Percentiles rank a stretch among this genome's conserved stretches.
Evolutionary conservation across 2,113 vertebrate species (phyloP).

Genomic region (Neopipo cinnamomea): DNA sequence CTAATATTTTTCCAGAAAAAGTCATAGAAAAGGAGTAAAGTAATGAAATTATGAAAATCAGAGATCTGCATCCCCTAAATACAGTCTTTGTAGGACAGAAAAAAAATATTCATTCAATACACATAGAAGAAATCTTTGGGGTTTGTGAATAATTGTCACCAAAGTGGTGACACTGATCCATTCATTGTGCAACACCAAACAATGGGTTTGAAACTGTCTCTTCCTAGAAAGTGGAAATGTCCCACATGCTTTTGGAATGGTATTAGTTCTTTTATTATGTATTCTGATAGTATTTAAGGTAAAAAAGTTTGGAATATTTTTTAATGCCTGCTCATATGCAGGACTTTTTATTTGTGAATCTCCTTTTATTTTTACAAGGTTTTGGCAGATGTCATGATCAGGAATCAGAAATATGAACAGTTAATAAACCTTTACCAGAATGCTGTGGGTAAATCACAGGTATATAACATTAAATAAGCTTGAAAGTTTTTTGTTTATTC

Average conservation of each 20-base stretch:
- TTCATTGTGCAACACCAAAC: neutral
- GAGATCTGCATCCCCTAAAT: neutral
- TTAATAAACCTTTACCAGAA: conserved; percentile 59
- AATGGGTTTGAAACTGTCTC: neutral
- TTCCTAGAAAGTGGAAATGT: neutral
- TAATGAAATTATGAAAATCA: neutral
- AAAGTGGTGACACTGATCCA: neutral
- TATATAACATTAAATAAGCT: neutral
- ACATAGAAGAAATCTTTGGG: neutral
- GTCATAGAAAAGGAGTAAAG: neutral
- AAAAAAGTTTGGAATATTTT: neutral
- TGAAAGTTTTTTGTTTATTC: neutral
- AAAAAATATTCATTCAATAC: neutral
- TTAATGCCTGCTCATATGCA: neutral
- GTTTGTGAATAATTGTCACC: neutral
- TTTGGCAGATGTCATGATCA: conserved; percentile 69
- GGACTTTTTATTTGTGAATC: neutral
- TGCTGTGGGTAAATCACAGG: conserved; percentile 57
- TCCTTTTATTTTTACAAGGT: neutral
- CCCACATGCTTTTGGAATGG: neutral
- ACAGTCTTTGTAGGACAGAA: neutral
- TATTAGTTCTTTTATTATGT: neutral
- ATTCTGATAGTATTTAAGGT: neutral
- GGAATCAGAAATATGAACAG: conserved; percentile 66
- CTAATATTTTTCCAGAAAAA: neutral